Conservation (phyloP, 2,113 vertebrate species). For the Xenus cinereus region DNA sequence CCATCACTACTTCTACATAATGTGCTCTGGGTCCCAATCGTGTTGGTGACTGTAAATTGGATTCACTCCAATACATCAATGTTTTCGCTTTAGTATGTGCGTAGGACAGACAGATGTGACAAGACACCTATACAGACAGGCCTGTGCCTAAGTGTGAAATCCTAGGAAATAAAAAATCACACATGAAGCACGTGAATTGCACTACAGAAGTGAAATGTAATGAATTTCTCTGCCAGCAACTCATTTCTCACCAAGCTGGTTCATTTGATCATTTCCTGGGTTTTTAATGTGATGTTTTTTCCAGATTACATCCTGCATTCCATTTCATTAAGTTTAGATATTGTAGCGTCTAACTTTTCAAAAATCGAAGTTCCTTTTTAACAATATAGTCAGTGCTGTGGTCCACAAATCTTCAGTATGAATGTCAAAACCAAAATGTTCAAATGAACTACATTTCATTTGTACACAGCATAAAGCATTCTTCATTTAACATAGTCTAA, state of each 20-base stretch:
- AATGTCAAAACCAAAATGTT: background rate
- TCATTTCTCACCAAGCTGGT: background rate
- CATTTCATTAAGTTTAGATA: background rate
- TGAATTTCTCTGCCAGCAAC: background rate
- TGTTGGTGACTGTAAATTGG: background rate
- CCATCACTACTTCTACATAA: background rate
- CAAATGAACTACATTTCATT: background rate
- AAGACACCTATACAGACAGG: background rate
- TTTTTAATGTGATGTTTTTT: background rate
- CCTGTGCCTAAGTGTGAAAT: background rate
- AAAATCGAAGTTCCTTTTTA: background rate
- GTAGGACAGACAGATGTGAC: background rate
- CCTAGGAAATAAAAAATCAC: background rate
- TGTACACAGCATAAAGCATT: background rate
- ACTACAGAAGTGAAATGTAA: background rate
- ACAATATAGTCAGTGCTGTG: background rate
- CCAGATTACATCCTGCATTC: background rate
- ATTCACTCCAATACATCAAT: background rate
- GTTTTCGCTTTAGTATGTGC: background rate
- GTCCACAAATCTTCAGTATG: background rate
- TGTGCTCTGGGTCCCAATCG: rapidly evolving
- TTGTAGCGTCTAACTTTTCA: background rate
- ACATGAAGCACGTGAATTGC: background rate
- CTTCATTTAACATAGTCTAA: background rate
- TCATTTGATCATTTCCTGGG: background rate